A percentile compares a stretch with the other conserved stretches of the same genome.
Conservation (phyloP, 2,888 invertebrate species). For the Copidosoma aretas region DNA sequence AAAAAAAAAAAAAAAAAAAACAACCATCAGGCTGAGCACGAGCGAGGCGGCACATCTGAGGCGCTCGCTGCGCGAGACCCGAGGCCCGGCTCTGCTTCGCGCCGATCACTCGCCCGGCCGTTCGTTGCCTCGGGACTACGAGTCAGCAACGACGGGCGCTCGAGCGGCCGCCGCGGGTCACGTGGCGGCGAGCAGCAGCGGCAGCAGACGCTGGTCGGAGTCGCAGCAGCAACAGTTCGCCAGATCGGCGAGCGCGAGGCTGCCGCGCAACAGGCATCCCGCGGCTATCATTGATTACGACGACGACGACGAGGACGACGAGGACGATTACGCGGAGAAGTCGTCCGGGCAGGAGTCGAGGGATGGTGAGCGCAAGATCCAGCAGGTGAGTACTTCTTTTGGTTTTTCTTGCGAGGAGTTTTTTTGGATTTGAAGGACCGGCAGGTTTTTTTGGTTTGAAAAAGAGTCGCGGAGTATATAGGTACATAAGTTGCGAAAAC, state of each 20-base stretch:
- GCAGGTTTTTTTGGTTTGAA: background rate
- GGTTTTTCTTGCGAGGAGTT: slow-evolving; percentile 5
- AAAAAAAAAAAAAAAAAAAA: slow-evolving; percentile 1
- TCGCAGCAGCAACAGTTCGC: slow-evolving; percentile 69
- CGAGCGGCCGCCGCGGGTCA: slow-evolving; percentile 38
- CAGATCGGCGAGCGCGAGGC: slow-evolving; percentile 82
- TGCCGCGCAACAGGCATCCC: slow-evolving; percentile 67
- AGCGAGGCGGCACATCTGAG: slow-evolving; percentile 52
- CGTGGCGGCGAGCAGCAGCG: slow-evolving; percentile 20
- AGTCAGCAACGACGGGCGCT: slow-evolving; percentile 6
- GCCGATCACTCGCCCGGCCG: slow-evolving; percentile 43
- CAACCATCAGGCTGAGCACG: slow-evolving; percentile 29
- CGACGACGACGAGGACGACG: slow-evolving; percentile 65
- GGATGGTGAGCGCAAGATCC: slow-evolving; percentile 79
- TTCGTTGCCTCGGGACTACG: slow-evolving; percentile 34
- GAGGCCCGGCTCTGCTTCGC: slow-evolving; percentile 45
- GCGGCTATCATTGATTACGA: slow-evolving; percentile 52
- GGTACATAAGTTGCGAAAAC: too few species aligned
- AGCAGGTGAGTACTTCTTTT: slow-evolving; percentile 63
- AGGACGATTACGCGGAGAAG: slow-evolving; percentile 59
- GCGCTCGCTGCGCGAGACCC: slow-evolving; percentile 37
- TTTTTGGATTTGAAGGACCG: too few species aligned
- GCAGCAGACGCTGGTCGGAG: slow-evolving; percentile 17
- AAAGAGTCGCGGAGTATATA: too few species aligned
- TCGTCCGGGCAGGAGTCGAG: slow-evolving; percentile 59